Conservation (phyloP, 2,797 vertebrate genomes). For the Characodon lateralis region DNA sequence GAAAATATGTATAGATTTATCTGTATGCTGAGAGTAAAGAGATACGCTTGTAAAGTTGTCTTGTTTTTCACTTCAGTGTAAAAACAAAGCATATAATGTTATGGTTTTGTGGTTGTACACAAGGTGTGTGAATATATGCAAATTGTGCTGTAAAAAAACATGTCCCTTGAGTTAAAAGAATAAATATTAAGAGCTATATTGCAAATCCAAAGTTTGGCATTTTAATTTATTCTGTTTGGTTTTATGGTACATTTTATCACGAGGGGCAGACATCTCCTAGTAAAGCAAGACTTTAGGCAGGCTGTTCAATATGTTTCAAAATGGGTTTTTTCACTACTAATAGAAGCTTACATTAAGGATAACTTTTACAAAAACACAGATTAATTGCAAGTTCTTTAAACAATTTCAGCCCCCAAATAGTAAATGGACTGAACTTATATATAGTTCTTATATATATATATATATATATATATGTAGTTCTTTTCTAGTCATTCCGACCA, state of each 20-base stretch:
- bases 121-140: constrained; percentile 96
- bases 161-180: constrained; percentile 89
- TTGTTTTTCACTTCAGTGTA: constrained; percentile 93
- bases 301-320: background rate
- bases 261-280: background rate
- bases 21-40: constrained; percentile 89
- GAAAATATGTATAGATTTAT: constrained; percentile 86
- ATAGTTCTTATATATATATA: too few species aligned
- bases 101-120: constrained; percentile 98
- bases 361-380: background rate
- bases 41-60: constrained; percentile 95
- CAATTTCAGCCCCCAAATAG: too few species aligned
- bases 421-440: too few species aligned
- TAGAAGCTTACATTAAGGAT: background rate
- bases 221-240: constrained; percentile 27
- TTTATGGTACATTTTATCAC: background rate
- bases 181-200: constrained; percentile 92
- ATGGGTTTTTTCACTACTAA: background rate
- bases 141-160: constrained; percentile 91
- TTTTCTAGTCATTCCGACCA: too few species aligned
- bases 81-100: constrained; percentile 88
- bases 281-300: background rate
- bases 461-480: too few species aligned
- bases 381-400: background rate
- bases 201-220: constrained; percentile 49